Evolutionary conservation across 2,797 vertebrate species (phyloP), one percentile per base, ranked within the genome.

Genomic region (Anisognathus igniventris): DNA sequence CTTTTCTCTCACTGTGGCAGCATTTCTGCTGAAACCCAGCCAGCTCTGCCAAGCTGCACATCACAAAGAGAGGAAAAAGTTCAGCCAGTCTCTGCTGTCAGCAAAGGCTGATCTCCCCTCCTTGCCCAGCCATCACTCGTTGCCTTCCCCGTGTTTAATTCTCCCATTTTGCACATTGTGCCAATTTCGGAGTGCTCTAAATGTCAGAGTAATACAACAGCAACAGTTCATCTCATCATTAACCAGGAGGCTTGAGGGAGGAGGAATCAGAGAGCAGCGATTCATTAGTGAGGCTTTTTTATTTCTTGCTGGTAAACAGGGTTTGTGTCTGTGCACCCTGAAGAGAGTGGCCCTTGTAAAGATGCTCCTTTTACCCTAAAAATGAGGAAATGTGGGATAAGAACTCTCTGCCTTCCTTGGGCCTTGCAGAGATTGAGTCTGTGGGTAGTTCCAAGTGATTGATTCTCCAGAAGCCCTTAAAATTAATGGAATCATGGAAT

Each of bases 151-250:
- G 4, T 30, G 53, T 67, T 95, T 64, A 71, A 82, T 82, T 95
- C 88, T 82, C 57, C 57, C 60, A 14, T 85, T 92, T 73, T 61
- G 60, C 78, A 50, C 61, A 10, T 35, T 45, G 80, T 85, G 88
- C 88, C 80, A 31, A 17, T 85, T 93, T 50, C 35, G 8, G 86
- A 91, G 74, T 2, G 22, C 84, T 95, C 57, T 66, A 85, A 89
- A 93, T 85, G 92, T 91, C 94, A 95, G 60, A 17, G 14, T 40
- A 80, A 87, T 48, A 13, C 14, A 87, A 61, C 64, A 92, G 50
- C 44, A 91, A 47, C 50, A 21, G 77, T 87, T 95, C 80, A 91
- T 82, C 35, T 87, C 83, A 92, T 92, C 92, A 77, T 95, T 95
- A 93, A 91, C 92, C 54, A 42, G 50, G 51, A 91, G 74, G 53